These are phyloP conservation scores for Rhinolophus sinicus DNA, from an alignment of 2,113 vertebrate species.

Conservation along the genomic window DNA sequence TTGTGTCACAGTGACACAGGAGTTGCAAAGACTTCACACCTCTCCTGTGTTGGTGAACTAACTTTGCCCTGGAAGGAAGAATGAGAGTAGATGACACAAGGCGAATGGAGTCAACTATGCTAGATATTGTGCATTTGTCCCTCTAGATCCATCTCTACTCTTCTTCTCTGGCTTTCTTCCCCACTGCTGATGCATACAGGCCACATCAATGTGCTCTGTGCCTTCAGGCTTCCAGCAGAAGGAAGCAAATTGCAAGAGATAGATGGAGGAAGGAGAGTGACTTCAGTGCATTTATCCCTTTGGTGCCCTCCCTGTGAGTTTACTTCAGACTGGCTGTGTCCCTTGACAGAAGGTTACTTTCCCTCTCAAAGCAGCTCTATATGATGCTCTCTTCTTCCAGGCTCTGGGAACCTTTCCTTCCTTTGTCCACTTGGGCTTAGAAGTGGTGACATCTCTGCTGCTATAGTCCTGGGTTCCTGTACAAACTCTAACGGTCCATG, in stretches of 20 bases:
- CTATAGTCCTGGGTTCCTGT: background rate
- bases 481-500: background rate
- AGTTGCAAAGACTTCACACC: background rate
- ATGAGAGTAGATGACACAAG: background rate
- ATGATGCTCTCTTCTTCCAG: background rate
- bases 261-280: background rate
- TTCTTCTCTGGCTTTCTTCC: background rate
- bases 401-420: background rate
- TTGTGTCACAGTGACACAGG: background rate
- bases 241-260: background rate
- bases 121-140: background rate
- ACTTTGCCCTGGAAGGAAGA: background rate
- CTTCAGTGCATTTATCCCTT: background rate
- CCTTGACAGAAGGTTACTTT: background rate
- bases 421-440: background rate
- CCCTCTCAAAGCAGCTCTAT: background rate
- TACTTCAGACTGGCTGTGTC: background rate
- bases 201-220: background rate
- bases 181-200: background rate
- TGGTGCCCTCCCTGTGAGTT: background rate
- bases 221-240: background rate
- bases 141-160: background rate
- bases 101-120: background rate
- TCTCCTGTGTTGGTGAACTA: background rate
- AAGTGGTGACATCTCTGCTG: background rate